A percentile compares a stretch with the other conserved stretches of the same genome.
phyloP scores from a whole-genome alignment of 2,113 vertebrate species.

The Climacteris rufus region DNA sequence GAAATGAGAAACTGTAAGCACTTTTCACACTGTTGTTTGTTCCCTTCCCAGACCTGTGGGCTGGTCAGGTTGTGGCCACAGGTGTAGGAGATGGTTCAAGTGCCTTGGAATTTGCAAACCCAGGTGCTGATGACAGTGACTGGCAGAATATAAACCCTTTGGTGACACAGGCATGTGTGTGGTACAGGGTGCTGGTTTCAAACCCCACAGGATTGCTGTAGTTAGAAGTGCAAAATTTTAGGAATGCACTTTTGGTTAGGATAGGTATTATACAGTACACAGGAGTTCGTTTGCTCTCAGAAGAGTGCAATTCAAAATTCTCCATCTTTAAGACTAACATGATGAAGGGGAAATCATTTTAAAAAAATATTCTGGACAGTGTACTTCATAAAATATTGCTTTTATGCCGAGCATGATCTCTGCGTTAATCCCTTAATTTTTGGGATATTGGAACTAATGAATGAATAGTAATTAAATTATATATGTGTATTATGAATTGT shows the following conservation, averaged over 20 bases:
- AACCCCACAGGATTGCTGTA: not conserved
- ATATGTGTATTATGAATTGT: not conserved
- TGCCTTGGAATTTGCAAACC: not conserved
- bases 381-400: not conserved
- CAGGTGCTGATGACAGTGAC: not conserved
- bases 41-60: not conserved
- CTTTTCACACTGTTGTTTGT: accelerated
- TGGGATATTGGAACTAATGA: not conserved
- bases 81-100: not conserved
- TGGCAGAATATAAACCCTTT: not conserved
- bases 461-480: not conserved
- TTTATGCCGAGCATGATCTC: not conserved
- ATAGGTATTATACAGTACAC: not conserved
- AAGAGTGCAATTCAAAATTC: not conserved
- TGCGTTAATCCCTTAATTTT: not conserved
- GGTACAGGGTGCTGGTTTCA: not conserved
- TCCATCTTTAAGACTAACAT: not conserved
- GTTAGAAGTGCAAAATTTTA: not conserved
- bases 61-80: not conserved
- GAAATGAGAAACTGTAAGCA: not conserved
- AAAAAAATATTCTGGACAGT: not conserved
- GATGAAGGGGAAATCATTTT: not conserved
- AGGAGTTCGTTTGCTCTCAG: not conserved
- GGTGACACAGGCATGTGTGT: accelerated
- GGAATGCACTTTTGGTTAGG: not conserved